Conservation (phyloP, 2,888 invertebrate species). For the Bibio marci region DNA sequence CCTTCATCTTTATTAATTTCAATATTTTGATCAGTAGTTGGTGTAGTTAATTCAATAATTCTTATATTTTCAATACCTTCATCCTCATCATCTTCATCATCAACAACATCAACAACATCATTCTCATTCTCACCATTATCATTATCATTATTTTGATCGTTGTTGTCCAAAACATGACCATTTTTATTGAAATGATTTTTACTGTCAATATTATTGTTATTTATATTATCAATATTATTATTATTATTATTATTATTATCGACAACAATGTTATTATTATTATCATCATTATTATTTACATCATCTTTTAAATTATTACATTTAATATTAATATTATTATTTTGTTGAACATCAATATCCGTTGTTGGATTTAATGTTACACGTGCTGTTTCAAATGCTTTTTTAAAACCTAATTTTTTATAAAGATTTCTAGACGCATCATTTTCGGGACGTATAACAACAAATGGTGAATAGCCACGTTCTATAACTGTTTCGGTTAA, state of each 20-base stretch:
- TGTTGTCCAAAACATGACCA: too few relatives aligned
- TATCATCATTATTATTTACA: constrained; percentile 7
- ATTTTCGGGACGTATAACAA: constrained; percentile 74
- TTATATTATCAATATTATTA: neutral
- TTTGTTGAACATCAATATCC: constrained; percentile 7
- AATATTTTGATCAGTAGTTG: neutral
- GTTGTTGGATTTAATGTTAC: constrained; percentile 49
- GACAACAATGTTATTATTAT: constrained; percentile 7
- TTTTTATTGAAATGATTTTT: too few relatives aligned
- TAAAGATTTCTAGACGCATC: constrained; percentile 72
- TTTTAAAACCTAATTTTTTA: constrained; percentile 65
- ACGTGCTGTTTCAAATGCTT: constrained; percentile 62
- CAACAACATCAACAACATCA: constrained; percentile 8
- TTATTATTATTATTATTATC: constrained; percentile 13
- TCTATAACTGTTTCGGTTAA: constrained; percentile 47
- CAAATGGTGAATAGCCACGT: constrained; percentile 67
- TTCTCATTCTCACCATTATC: constrained; percentile 13
- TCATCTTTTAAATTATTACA: constrained; percentile 14
- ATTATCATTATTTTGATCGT: constrained; percentile 1
- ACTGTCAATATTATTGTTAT: too few relatives aligned
- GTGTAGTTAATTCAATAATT: constrained; percentile 8
- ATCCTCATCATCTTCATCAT: constrained; percentile 15
- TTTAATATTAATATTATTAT: constrained; percentile 3
- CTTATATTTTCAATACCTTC: constrained; percentile 30
- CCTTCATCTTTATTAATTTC: constrained; percentile 6